Conservation (phyloP, 1,140 invertebrate genomes). For the Diachasmimorpha longicaudata region DNA sequence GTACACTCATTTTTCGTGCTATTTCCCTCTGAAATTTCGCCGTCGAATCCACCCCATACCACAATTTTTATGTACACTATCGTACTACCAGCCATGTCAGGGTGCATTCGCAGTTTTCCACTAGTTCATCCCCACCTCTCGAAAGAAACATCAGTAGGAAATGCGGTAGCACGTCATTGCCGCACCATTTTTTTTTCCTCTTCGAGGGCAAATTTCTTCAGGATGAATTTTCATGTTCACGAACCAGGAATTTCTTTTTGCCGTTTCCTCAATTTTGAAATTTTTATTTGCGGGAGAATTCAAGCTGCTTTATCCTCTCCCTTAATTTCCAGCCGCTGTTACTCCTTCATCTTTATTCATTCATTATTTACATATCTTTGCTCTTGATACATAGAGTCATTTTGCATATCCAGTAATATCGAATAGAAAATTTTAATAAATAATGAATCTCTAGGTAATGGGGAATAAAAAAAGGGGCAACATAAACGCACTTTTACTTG, state of each 20-base stretch:
- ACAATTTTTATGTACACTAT: background rate
- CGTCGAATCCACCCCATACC: background rate
- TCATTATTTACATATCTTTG: no score
- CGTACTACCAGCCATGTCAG: background rate
- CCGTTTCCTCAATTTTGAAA: background rate
- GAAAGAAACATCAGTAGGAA: background rate
- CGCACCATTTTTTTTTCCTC: background rate
- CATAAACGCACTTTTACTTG: no score
- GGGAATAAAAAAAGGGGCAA: no score
- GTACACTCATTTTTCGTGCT: background rate
- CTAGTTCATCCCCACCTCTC: background rate
- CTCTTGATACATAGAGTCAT: no score
- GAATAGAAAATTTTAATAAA: no score
- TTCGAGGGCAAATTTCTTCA: background rate
- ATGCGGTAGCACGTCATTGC: background rate
- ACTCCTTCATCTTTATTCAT: no score
- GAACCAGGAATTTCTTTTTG: background rate
- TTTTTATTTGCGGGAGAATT: background rate
- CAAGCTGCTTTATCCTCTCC: no score
- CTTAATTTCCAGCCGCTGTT: no score
- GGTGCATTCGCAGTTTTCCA: background rate
- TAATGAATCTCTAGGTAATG: no score
- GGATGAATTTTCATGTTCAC: background rate
- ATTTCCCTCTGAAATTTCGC: background rate
- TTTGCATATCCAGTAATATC: no score